Conservation (phyloP, 2,888 invertebrate genomes). For the Yponomeuta malinellus region DNA sequence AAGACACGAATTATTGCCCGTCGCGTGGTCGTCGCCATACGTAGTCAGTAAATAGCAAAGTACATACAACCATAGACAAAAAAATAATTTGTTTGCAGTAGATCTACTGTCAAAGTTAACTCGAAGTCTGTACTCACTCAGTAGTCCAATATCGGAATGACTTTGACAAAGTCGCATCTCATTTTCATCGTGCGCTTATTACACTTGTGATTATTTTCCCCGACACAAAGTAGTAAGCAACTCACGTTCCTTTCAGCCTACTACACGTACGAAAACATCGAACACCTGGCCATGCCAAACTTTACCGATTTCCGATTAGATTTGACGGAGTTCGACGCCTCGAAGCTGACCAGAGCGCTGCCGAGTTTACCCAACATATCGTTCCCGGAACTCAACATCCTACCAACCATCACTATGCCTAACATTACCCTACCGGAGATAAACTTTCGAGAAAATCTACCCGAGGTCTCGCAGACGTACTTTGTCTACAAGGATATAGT, state of each 20-base stretch:
- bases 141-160: too few species aligned
- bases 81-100: too few species aligned
- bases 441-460: slow-evolving; percentile 47
- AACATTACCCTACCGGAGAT: slow-evolving; percentile 41
- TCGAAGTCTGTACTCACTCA: too few species aligned
- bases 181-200: too few species aligned
- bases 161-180: too few species aligned
- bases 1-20: too few species aligned
- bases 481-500: slow-evolving; percentile 64
- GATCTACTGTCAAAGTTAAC: too few species aligned
- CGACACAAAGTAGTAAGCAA: not conserved
- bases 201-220: not conserved
- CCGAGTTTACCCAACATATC: slow-evolving; percentile 37
- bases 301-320: slow-evolving; percentile 64
- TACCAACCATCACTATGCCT: slow-evolving; percentile 25
- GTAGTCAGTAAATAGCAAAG: too few species aligned
- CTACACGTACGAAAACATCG: slow-evolving; percentile 69
- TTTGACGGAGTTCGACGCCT: slow-evolving; percentile 50
- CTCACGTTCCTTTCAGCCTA: slow-evolving; percentile 57
- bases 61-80: too few species aligned
- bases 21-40: too few species aligned
- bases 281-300: slow-evolving; percentile 57
- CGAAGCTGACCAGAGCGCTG: slow-evolving; percentile 33
- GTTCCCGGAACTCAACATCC: slow-evolving; percentile 30
- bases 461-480: slow-evolving; percentile 55